phyloP scores from a whole-genome alignment of 2,888 invertebrate species.

The Eueremaeus valkanovi region DNA sequence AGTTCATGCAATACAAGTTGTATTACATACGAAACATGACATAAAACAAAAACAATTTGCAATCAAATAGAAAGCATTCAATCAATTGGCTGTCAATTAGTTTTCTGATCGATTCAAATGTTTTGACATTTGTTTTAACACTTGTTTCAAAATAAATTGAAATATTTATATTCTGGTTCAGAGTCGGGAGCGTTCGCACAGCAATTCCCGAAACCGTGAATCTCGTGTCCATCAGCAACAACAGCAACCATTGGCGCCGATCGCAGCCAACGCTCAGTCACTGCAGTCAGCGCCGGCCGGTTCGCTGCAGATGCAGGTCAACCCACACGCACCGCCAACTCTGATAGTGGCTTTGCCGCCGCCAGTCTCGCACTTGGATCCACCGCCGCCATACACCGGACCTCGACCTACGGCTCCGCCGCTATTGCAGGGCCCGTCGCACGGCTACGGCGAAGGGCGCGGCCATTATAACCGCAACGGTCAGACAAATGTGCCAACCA shows the following conservation, averaged over 20 bases:
- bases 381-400: conserved; percentile 50
- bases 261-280: neutral
- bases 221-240: conserved; percentile 31
- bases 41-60: neutral
- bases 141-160: too few species aligned
- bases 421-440: conserved; percentile 58
- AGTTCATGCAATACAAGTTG: neutral
- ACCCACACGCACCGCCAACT: conserved; percentile 34
- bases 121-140: neutral
- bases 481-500: conserved; percentile 38
- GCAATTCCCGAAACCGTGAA: conserved; percentile 10
- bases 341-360: conserved; percentile 40
- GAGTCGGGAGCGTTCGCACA: conserved; percentile 33
- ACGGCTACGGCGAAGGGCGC: conserved; percentile 67
- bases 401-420: conserved; percentile 50
- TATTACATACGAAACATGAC: too few species aligned
- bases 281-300: neutral
- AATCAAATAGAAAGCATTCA: too few species aligned
- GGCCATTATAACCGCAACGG: conserved; percentile 59
- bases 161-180: neutral
- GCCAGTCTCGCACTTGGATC: conserved; percentile 43
- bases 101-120: neutral
- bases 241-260: conserved; percentile 3
- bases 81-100: neutral
- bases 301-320: conserved; percentile 15